phyloP scores from a whole-genome alignment of 2,888 invertebrate genomes.

The Coenonympha arcania region DNA sequence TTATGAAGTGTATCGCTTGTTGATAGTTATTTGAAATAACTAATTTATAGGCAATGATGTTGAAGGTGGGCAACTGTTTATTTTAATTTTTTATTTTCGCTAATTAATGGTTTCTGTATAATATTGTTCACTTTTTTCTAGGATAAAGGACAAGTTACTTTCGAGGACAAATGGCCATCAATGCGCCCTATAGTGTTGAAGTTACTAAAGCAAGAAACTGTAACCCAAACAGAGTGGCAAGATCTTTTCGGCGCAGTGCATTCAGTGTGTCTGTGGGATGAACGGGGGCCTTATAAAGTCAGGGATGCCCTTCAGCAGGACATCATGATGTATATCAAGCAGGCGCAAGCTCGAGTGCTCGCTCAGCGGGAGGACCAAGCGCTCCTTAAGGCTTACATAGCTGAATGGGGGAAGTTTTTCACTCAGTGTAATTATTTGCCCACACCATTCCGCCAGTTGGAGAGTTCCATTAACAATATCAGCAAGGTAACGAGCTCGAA shows the following conservation, averaged over 20 bases:
- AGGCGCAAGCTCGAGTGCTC: slow-evolving; percentile 91
- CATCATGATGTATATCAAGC: slow-evolving; percentile 94
- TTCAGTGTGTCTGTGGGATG: slow-evolving; percentile 97
- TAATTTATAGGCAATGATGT: slow-evolving; percentile 39
- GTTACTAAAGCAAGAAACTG: slow-evolving; percentile 93
- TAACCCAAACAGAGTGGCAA: slow-evolving; percentile 97
- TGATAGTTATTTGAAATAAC: slow-evolving; percentile 9
- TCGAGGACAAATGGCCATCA: slow-evolving; percentile 97
- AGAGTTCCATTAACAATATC: slow-evolving; percentile 82
- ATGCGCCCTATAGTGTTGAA: slow-evolving; percentile 96
- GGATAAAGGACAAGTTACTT: slow-evolving; percentile 87
- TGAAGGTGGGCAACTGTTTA: slow-evolving; percentile 41
- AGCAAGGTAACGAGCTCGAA: slow-evolving; percentile 60
- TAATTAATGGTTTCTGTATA: background rate
- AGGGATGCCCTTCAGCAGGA: slow-evolving; percentile 91
- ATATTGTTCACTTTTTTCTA: slow-evolving; percentile 50
- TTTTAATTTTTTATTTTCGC: too few relatives aligned
- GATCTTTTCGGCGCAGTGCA: slow-evolving; percentile 97
- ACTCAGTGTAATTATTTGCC: slow-evolving; percentile 98
- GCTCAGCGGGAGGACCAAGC: slow-evolving; percentile 96
- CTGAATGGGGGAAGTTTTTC: slow-evolving; percentile 98
- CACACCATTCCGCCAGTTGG: slow-evolving; percentile 94
- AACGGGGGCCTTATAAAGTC: slow-evolving; percentile 91
- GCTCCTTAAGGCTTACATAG: slow-evolving; percentile 94
- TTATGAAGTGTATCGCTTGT: slow-evolving; percentile 13